Conservation (phyloP, 2,113 vertebrate species). For the Coracopsis vasa region DNA sequence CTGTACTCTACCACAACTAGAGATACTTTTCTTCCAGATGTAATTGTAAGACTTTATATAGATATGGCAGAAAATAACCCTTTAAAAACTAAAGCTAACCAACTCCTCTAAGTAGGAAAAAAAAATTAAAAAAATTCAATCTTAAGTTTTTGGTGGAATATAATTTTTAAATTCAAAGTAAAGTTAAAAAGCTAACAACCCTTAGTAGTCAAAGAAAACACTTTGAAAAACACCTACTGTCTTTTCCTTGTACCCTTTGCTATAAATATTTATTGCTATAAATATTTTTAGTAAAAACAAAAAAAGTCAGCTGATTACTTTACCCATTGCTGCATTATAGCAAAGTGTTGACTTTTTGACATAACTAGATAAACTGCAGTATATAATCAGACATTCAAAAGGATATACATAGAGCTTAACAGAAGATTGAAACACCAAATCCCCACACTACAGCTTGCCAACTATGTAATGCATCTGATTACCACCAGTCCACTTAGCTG, state of each 20-base stretch:
- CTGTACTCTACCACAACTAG: neutral
- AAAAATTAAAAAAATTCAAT: neutral
- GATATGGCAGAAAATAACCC: neutral
- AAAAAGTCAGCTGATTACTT: neutral
- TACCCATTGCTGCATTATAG: neutral
- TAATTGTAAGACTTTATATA: neutral
- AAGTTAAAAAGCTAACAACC: neutral
- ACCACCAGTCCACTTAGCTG: neutral
- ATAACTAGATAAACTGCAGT: neutral
- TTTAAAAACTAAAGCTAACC: neutral
- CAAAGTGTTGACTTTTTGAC: neutral
- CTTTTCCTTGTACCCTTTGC: neutral
- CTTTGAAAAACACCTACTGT: neutral
- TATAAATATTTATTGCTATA: neutral
- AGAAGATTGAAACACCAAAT: neutral
- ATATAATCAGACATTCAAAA: neutral
- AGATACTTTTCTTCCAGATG: neutral
- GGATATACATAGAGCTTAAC: neutral
- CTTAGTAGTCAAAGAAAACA: neutral
- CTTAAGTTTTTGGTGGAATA: neutral
- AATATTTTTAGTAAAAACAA: neutral
- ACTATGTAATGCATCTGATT: neutral
- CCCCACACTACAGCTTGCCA: neutral
- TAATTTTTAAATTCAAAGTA: neutral
- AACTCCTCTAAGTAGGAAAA: neutral